phyloP scores from a whole-genome alignment of 2,888 invertebrate genomes.

The Orthosia gothica region DNA sequence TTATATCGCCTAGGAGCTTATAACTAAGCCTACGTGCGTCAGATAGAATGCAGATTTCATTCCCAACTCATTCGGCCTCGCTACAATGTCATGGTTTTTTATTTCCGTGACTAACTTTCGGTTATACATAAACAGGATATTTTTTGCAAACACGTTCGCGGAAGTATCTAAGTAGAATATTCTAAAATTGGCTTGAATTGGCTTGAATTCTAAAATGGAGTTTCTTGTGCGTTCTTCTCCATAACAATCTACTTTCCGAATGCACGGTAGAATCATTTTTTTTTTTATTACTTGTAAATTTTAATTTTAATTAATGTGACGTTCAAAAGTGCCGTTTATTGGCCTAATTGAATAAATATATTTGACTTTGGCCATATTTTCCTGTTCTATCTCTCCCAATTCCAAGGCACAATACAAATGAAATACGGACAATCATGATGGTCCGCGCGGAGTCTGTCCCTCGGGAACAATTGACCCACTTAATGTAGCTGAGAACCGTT shows the following conservation, averaged over 20 bases:
- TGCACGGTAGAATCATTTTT: too few species aligned
- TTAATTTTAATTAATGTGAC: too few species aligned
- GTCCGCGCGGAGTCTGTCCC: conserved; percentile 61
- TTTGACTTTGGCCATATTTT: too few species aligned
- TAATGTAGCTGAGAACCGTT: conserved; percentile 78
- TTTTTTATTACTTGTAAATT: too few species aligned
- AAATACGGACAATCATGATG: conserved; percentile 58
- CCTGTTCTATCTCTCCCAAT: conserved; percentile 22
- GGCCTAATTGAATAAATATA: too few species aligned
- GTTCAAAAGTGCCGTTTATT: too few species aligned
- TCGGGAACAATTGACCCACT: conserved; percentile 84
- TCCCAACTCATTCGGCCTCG: conserved; percentile 52
- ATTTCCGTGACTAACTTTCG: conserved; percentile 33
- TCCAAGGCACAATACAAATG: conserved; percentile 46
- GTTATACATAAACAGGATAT: conserved; percentile 27
- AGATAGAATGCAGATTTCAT: conserved; percentile 60
- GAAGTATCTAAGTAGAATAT: conserved; percentile 13
- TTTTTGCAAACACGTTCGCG: conserved; percentile 20
- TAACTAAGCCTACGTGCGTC: conserved; percentile 65
- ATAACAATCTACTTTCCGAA: too few species aligned
- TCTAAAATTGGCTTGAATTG: conserved; percentile 8
- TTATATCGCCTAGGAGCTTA: conserved; percentile 62
- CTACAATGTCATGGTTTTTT: conserved; percentile 52
- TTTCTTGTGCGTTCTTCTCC: too few species aligned
- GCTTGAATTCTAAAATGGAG: too few species aligned